These are phyloP conservation scores for Leucania comma DNA, from an alignment of 2,888 invertebrate species.

Conservation along the genomic window DNA sequence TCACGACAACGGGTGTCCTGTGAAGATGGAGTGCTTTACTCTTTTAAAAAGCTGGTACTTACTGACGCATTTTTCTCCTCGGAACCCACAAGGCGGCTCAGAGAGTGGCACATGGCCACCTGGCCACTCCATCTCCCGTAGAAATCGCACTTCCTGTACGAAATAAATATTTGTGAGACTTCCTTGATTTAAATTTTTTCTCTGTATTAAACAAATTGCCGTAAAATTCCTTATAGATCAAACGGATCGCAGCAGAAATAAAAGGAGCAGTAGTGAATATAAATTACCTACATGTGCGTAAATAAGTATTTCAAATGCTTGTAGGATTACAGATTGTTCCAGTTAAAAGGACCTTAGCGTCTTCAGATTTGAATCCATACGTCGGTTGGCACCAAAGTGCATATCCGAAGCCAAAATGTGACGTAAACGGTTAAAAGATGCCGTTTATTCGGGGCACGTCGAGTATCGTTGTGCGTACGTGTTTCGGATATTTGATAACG, in stretches of 20 bases:
- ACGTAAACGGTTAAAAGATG: slow-evolving; percentile 78
- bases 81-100: slow-evolving; percentile 97
- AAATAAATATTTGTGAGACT: slow-evolving; percentile 43
- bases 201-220: slow-evolving; percentile 39
- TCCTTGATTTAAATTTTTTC: slow-evolving; percentile 32
- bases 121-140: slow-evolving; percentile 94
- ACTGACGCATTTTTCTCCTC: slow-evolving; percentile 97
- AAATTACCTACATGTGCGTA: slow-evolving; percentile 31
- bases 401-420: slow-evolving; percentile 79
- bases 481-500: slow-evolving; percentile 68
- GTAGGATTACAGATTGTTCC: slow-evolving; percentile 62
- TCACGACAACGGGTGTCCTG: slow-evolving; percentile 52
- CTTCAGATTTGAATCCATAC: slow-evolving; percentile 67
- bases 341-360: slow-evolving; percentile 70
- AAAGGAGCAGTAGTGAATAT: slow-evolving; percentile 31
- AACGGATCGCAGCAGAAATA: slow-evolving; percentile 46
- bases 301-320: slow-evolving; percentile 28
- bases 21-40: not conserved
- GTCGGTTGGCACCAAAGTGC: slow-evolving; percentile 79
- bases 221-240: slow-evolving; percentile 52
- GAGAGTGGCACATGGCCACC: slow-evolving; percentile 94
- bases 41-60: slow-evolving; percentile 82
- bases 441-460: slow-evolving; percentile 77
- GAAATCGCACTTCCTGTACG: slow-evolving; percentile 93
- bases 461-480: slow-evolving; percentile 74